Evolutionary conservation across 1,140 invertebrate species (phyloP).

Genomic region (Bombus confusus): DNA sequence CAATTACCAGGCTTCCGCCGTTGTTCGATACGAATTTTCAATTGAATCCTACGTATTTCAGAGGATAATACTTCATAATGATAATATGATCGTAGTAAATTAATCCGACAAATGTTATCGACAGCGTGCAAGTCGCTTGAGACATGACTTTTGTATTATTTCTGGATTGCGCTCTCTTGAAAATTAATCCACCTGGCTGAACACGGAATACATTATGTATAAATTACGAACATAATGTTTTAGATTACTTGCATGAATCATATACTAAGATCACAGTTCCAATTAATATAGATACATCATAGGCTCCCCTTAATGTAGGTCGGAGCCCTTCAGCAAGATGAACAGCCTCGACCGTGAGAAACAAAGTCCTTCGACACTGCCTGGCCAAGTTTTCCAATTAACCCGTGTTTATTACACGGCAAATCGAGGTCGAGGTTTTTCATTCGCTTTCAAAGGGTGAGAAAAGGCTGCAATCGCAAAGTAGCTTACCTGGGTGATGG

Average conservation of each 20-base stretch:
- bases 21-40: not conserved
- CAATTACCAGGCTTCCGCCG: not conserved
- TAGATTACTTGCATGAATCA: not conserved
- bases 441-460: slow-evolving; percentile 7
- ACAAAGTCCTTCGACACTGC: slow-evolving; percentile 28
- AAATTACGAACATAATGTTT: not conserved
- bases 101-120: not conserved
- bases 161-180: not conserved
- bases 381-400: slow-evolving; percentile 41
- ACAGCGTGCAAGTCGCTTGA: not conserved
- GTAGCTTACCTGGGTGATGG: slow-evolving; percentile 75
- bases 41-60: not conserved
- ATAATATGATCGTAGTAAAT: not conserved
- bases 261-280: not conserved
- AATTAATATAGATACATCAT: not conserved
- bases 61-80: not conserved
- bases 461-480: not conserved
- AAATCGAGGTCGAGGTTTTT: slow-evolving; percentile 27
- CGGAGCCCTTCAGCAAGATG: slow-evolving; percentile 15
- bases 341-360: slow-evolving; percentile 3
- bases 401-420: slow-evolving; percentile 22
- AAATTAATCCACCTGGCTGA: not conserved
- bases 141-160: not conserved
- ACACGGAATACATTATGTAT: not conserved
- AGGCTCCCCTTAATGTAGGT: not conserved